Conservation (phyloP, 2,797 vertebrate species). For the Buceros bicornis region DNA sequence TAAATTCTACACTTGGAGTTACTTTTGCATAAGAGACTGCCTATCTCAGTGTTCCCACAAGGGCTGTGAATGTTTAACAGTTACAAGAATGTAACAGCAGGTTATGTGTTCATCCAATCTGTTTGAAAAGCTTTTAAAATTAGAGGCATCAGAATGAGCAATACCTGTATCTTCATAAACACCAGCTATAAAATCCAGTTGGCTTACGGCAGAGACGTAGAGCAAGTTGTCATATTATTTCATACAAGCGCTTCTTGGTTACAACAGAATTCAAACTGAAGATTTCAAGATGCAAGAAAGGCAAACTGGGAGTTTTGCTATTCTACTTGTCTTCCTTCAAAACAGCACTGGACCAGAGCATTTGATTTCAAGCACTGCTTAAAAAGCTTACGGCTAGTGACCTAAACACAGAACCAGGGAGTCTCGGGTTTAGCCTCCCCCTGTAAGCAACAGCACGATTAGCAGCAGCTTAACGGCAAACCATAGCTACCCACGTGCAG, state of each 20-base stretch:
- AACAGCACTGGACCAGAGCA: background rate
- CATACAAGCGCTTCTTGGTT: background rate
- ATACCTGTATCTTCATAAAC: conserved; percentile 50
- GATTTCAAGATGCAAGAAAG: background rate
- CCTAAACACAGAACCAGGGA: background rate
- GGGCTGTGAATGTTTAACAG: conserved; percentile 39
- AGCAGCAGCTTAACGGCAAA: background rate
- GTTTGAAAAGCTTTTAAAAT: conserved; percentile 56
- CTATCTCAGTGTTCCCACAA: conserved; percentile 38
- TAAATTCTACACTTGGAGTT: conserved; percentile 50
- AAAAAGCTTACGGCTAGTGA: background rate
- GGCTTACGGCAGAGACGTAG: background rate
- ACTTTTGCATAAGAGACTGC: background rate
- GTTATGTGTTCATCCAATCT: conserved; percentile 59
- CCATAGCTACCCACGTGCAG: background rate
- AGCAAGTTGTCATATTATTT: background rate
- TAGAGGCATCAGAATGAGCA: conserved; percentile 56
- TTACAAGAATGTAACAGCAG: conserved; percentile 46
- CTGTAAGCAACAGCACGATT: background rate
- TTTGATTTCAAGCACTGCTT: background rate
- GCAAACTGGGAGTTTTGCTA: background rate
- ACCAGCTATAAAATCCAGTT: conserved; percentile 28
- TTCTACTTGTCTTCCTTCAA: background rate
- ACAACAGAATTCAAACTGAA: background rate
- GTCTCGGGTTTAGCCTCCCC: background rate